Percentiles rank a stretch among this genome's conserved stretches.
These are phyloP conservation scores for Petromus typicus DNA, from an alignment of 2,113 vertebrate species.

Conservation along the genomic window DNA sequence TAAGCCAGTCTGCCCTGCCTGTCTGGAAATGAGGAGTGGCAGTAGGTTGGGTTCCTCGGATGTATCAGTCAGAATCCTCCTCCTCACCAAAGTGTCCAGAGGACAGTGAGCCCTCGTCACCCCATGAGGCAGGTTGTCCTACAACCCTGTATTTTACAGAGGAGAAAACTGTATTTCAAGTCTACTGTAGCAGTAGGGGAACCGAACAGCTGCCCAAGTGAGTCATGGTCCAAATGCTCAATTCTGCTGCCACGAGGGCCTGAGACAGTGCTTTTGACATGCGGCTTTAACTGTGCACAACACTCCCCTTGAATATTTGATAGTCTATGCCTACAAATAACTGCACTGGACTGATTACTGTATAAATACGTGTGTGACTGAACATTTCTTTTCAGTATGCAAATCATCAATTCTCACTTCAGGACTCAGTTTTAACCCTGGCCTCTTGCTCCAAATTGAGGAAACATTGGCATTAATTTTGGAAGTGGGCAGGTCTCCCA, in stretches of 20 bases:
- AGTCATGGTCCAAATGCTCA: slow-evolving; percentile 71
- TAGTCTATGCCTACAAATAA: slow-evolving; percentile 35
- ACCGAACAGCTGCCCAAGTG: slow-evolving; percentile 51
- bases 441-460: slow-evolving; percentile 17
- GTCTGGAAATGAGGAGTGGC: neutral
- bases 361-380: neutral
- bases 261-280: slow-evolving; percentile 27
- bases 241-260: neutral
- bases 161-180: slow-evolving; percentile 56
- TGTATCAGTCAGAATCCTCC: neutral
- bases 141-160: slow-evolving; percentile 58
- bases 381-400: slow-evolving; percentile 52
- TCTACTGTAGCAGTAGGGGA: slow-evolving; percentile 54
- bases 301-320: slow-evolving; percentile 27
- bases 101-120: neutral
- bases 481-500: slow-evolving; percentile 55
- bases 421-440: slow-evolving; percentile 36
- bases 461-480: slow-evolving; percentile 20
- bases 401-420: neutral
- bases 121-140: neutral
- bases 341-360: neutral
- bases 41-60: neutral
- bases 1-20: slow-evolving; percentile 35
- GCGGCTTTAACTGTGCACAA: slow-evolving; percentile 29
- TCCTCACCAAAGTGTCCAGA: neutral